Evolutionary conservation across 2,113 vertebrate genomes (phyloP), one percentile per base, ranked within the genome.

Genomic region (Vombatus ursinus): DNA sequence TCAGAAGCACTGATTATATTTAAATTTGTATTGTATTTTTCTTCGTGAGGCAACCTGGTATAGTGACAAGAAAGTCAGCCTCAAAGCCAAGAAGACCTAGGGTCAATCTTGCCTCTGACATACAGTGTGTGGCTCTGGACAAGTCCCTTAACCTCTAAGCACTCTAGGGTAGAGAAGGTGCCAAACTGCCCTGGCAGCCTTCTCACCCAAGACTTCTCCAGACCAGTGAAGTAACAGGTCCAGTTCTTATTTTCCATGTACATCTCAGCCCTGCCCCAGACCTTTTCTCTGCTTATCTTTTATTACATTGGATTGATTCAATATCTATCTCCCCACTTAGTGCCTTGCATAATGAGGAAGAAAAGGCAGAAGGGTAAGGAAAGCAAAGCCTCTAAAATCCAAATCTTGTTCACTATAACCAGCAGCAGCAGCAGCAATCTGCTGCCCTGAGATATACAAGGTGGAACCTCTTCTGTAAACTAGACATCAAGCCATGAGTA

Each of bases 391-490:
- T 37, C 47, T 2, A 28, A 94, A 77, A 24, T 0, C 31, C 3
- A 3, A 5, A 0, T 2, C 91, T 0, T 28, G 89, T 19, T 11
- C 92, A 12, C 25, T 90, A 26, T 52, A 90, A 52, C 19, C 25
- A 44, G 5, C 37, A 84, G 68, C 37, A 0, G 3, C 52, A 12
- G 51, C 16, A 9, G 52, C 54, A 3, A 19, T 50, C 77, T 48
- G 68, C 96, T 92, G 26, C 11, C 0, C 94, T 93, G 91, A 89
- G 90, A 95, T 94, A 94, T 97, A 96, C 93, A 95, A 97, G 95
- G 97, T 89, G 96, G 97, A 96, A 96, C 96, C 68, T 92, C 92
- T 89, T 51, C 95, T 95, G 92, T 94, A 96, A 98, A 96, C 93
- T 7, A 19, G 1, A 0, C 3, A 1, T 44, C n/a, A 90, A 51